These are phyloP conservation scores for Poeciliopsis gracilis DNA, from an alignment of 2,797 vertebrate genomes.

Conservation along the genomic window DNA sequence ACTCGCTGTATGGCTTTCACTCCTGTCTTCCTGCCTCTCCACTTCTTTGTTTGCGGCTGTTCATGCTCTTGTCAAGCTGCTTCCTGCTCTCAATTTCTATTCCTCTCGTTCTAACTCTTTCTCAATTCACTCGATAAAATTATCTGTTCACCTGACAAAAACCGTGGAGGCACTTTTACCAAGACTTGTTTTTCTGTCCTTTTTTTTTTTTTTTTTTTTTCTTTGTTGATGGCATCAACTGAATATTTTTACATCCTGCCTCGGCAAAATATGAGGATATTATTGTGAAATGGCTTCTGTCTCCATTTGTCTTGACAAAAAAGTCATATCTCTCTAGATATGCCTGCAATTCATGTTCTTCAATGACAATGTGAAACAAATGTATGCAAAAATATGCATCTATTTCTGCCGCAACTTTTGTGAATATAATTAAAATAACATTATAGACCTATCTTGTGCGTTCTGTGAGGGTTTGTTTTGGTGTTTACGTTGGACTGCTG, in stretches of 20 bases:
- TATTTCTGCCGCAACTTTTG: not conserved
- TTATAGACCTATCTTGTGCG: not conserved
- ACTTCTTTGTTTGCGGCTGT: constrained; percentile 30
- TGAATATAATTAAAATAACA: not conserved
- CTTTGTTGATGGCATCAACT: constrained; percentile 15
- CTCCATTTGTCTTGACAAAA: constrained; percentile 25
- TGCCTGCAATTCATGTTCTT: constrained; percentile 2
- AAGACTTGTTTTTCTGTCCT: not conserved
- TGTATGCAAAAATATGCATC: not conserved
- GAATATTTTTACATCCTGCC: not conserved
- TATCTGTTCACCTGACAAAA: constrained; percentile 38
- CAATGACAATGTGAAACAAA: constrained; percentile 9
- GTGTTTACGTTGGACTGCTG: not conserved
- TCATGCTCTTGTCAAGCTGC: constrained; percentile 31
- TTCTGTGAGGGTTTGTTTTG: not conserved
- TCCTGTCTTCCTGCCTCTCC: constrained; percentile 16
- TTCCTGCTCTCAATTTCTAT: constrained; percentile 15
- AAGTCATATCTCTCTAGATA: constrained; percentile 6
- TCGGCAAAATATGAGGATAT: constrained; percentile 18
- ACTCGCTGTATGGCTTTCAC: constrained; percentile 43
- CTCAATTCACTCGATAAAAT: constrained; percentile 37
- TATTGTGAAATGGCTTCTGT: constrained; percentile 18
- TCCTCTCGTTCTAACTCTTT: constrained; percentile 25
- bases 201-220: too few relatives aligned
- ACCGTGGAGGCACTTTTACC: constrained; percentile 10